Base-by-base conservation (phyloP, 1,140 invertebrate genomes). In the Tetramorium alpestre region DNA sequence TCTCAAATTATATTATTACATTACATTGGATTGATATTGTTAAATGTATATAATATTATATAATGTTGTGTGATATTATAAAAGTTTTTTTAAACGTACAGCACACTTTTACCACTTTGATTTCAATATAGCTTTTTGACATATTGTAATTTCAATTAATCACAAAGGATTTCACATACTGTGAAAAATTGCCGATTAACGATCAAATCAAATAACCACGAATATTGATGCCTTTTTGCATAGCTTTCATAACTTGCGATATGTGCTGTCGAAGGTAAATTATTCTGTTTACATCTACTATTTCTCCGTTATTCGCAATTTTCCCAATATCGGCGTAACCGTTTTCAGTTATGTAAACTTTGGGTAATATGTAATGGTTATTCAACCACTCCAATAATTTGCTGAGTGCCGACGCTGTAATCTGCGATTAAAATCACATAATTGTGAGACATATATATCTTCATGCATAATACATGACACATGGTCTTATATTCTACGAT, bases 331-430 rank as follows among this genome's bases (percentile, higher is more conserved):
- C 96, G 13, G 95, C 95, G 76, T 96, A 95, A n/a, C 96, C 96
- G 91, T 96, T 96, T 91, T 96, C 96, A n/a, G 96, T 96, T 44
- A 96, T 93, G 70, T 94, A 94, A 65, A 96, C 92, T 58, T 91
- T 87, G 4, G 94, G 93, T 78, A 96, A 91, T 11, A 93, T 91
- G 84, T 96, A 96, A 13, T 94, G 91, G 13, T 93, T 89, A 76
- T 94, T 93, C 28, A 97, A 92, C 93, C 95, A 95, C 41, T 94
- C 93, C 47, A 96, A 88, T 44, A 95, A 85, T 85, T 95, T 95
- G 22, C 93, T 88, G 11, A 96, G 91, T 3, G 95, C 95, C 90
- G 93, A 94, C 0, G 95, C 94, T 3, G 94, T 89, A 41, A 90
- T 88, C 92, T 93, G 75, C 16, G 54, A 88, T 67, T 10, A 85